These are phyloP conservation scores for Anseranas semipalmata DNA, from an alignment of 2,113 vertebrate genomes.

Conservation along the genomic window DNA sequence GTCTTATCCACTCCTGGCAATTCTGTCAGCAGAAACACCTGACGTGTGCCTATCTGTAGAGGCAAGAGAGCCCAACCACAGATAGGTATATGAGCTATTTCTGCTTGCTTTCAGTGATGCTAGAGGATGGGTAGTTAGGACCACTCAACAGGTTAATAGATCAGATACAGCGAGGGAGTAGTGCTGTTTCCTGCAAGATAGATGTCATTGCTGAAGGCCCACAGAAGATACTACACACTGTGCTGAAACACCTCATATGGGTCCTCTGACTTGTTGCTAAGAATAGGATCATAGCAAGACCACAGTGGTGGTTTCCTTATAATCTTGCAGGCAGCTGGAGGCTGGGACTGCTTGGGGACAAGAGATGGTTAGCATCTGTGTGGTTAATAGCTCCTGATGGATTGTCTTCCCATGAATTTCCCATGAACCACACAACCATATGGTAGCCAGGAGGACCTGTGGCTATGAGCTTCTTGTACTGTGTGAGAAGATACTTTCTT, in stretches of 20 bases:
- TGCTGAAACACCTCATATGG: background rate
- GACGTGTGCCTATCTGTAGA: background rate
- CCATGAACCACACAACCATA: constrained; percentile 9
- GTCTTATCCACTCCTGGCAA: background rate
- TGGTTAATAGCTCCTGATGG: background rate
- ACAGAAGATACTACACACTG: background rate
- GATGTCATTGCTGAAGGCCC: background rate
- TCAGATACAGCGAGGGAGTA: background rate
- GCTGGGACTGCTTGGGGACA: background rate
- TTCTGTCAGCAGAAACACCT: background rate
- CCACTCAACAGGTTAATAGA: background rate
- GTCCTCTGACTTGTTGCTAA: background rate
- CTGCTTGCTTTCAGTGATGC: background rate
- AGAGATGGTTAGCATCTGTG: background rate
- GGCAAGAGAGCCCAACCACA: background rate
- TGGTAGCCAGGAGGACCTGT: constrained; percentile 18
- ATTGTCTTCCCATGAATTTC: constrained; percentile 10
- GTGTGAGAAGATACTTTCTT: background rate
- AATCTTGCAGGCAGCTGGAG: background rate
- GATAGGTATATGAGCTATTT: background rate
- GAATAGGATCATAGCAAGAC: background rate
- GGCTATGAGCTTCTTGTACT: background rate
- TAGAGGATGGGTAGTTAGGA: background rate
- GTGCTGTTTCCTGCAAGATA: accelerated
- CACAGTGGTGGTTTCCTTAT: background rate